Base-by-base conservation (phyloP, 2,113 vertebrate genomes). In the Irena cyanogastra region DNA sequence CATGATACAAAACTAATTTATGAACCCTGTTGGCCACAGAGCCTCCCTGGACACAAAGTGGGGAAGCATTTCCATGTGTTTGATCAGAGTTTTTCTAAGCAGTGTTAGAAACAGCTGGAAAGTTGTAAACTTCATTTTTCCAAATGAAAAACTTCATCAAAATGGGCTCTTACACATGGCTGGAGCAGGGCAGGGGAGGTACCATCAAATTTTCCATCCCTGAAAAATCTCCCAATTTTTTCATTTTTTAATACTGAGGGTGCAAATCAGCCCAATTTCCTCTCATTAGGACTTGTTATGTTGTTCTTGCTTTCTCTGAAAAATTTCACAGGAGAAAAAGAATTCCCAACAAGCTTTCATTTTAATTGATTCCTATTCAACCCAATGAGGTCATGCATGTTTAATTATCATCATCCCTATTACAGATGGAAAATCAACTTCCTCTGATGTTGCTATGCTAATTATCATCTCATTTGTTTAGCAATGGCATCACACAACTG, bases 391-490 rank as follows among this genome's bases (percentile, higher is more conserved):
- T 96, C 95, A 92, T 60, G 88, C 88, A 93, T 94, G 90, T 92
- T 96, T 94, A 97, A 97, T 95, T 94, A 97, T 54, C 92, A 94
- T 90, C 94, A 90, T 85, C 92, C 68, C 71, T 77, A 96, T 86
- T 94, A 95, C 59, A 86, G 86, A 96, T 2, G 28, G 94, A 96
- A 95, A 96, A 97, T 90, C 92, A 97, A n/a, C 95, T 95, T 97
- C 94, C 94, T 94, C 95, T 93, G 94, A 97, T 95, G 88, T 31
- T 92, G 90, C 92, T 45, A 10, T 47, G 83, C 90, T 94, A 95
- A 95, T 96, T 93, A 97, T 47, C 92, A 86, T 95, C 95, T 92
- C 92, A 86, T 93, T 97, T 94, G 78, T 90, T 89, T 66, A 80
- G 92, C 88, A 80, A 28, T 22, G 59, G 85, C 90, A 94, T 33